Conservation (phyloP, 92 coral and sea anemone genomes). For the Pocillopora meandrina region DNA sequence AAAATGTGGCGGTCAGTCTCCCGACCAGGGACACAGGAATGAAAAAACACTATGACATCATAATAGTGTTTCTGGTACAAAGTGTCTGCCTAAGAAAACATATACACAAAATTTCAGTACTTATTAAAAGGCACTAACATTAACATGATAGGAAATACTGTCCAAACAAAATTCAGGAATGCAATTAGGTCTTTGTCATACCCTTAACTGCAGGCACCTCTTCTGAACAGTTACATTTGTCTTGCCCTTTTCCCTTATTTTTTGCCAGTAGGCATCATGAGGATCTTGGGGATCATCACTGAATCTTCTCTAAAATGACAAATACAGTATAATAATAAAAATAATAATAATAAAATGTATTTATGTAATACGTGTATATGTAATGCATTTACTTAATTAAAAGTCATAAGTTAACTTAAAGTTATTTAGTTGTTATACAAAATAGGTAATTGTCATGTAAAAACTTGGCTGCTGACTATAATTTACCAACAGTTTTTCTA, state of each 20-base stretch:
- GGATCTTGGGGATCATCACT: background rate
- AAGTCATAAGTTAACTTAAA: background rate
- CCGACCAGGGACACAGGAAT: background rate
- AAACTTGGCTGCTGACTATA: background rate
- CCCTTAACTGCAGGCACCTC: background rate
- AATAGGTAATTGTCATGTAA: background rate
- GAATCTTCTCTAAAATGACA: constrained; percentile 13
- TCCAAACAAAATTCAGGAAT: background rate
- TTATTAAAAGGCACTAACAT: background rate
- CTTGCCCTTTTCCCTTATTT: background rate
- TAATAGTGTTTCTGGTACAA: background rate
- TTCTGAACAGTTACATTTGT: background rate
- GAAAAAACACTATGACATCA: background rate
- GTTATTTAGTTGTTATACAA: background rate
- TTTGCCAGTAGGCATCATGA: background rate
- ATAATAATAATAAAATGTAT: background rate
- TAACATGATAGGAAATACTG: background rate
- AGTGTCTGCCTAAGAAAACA: background rate
- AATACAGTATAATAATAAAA: constrained; percentile 1
- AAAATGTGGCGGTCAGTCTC: background rate
- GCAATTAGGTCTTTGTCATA: background rate
- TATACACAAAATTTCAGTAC: background rate
- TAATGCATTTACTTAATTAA: too few species aligned
- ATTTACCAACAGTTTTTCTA: background rate
- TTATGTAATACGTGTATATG: too few species aligned